Evolutionary conservation across 2,888 invertebrate species (phyloP), one percentile per base, ranked within the genome.

Genomic region (Harmothoe impar): DNA sequence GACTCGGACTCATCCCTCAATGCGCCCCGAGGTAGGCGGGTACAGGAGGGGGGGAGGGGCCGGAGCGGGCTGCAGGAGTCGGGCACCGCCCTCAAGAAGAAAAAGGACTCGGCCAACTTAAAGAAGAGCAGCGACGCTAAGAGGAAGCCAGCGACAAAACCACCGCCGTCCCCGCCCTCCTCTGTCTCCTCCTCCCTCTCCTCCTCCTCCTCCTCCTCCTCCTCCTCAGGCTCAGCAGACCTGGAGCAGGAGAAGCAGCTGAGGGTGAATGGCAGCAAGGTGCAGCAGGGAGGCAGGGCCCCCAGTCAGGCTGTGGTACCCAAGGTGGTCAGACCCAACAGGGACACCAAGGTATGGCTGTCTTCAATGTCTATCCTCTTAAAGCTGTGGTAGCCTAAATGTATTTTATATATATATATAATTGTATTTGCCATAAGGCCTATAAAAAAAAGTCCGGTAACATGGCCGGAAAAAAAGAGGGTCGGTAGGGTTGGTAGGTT

Each of bases 151-250:
- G 56, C 31, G 10, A n/a, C 56, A 54, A n/a, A 12, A 1, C 15
- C 29, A 54, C 25, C 54, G 3, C 52, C 56, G n/a, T 25, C 52
- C 25, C 33, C 86, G 23, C 20, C 29, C 20, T 86, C 86, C 3
- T n/a, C 54, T 33, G 29, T 56, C 33, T 86, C 86, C n/a, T 84
- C 84, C 25, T 84, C 84, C 15, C 84, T 84, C n/a, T 84, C 84
- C n/a, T 84, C 84, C 12, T 54, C 86, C 17, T 29, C 29, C 29
- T 72, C 72, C 0, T 72, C 72, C 10, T 29, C 86, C 43, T 43
- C 43, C 3, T 43, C 43, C 43, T n/a, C n/a, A n/a, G n/a, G n/a
- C n/a, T n/a, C n/a, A n/a, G n/a, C n/a, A 51, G 86, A 86, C n/a
- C 12, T 20, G 29, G 86, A 54, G 12, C 5, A 86, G 7, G 5